Base-by-base conservation (phyloP, 2,113 vertebrate species). In the Periophthalmodon schlosseri region DNA sequence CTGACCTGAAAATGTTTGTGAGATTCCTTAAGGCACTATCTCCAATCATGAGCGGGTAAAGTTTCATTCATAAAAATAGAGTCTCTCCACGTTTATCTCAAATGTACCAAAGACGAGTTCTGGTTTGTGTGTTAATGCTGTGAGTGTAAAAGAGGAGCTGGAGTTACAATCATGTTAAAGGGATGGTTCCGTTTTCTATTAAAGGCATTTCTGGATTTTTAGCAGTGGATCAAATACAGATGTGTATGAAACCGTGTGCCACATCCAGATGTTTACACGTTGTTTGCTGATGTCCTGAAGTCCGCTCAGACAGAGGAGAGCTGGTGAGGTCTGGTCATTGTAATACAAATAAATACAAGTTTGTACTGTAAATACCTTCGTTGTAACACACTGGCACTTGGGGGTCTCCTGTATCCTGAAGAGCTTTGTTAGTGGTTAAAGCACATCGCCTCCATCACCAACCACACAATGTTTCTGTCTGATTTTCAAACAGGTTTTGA, bases 91-190 rank as follows among this genome's bases (percentile, higher is more conserved):
- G 0, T 64, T 64, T 64, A 65, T 65, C 63, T 44, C 39, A 44
- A 1, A 65, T 18, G 33, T 65, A 39, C 39, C 21, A 49, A 68
- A 63, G 52, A n/a, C 52, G 39, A n/a, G 76, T 36, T 77, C 65
- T 21, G 36, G 79, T 74, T 74, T 49, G 75, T 23, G 70, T 72
- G 33, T 81, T 78, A 83, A 85, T 87, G 76, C 64, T 86, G 18
- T n/a, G 33, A 47, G 64, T 79, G 79, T 78, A 73, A 63, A 65
- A 47, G 21, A 68, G 39, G 56, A 79, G 66, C 47, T 47, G 23
- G 67, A 57, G 52, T 56, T 56, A 56, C 20, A 56, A 56, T 21
- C 8, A 10, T 52, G 49, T 52, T 15, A 58, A 72, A 0, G 68
- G 47, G 2, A 5, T n/a, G 39, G 21, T 49, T 23, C 8, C 3